Evolutionary conservation across 2,113 vertebrate genomes (phyloP).

Genomic region (Nycticebus coucang): DNA sequence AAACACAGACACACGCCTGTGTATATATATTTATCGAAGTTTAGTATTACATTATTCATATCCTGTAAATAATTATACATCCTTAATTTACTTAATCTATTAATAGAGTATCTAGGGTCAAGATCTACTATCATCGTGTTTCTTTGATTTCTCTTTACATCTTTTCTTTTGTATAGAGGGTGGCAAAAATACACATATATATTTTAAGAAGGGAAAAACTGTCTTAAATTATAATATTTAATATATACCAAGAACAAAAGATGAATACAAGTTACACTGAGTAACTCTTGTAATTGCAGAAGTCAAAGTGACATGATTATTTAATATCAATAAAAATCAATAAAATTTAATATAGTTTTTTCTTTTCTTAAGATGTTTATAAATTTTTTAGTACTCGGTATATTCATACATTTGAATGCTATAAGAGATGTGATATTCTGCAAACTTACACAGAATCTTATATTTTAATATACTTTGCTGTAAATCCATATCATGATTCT

Average conservation of each 20-base stretch:
- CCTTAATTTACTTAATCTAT: background rate
- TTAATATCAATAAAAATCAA: too few relatives aligned
- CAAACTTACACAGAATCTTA: background rate
- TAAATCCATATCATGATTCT: background rate
- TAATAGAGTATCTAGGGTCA: background rate
- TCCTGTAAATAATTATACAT: background rate
- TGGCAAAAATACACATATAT: too few relatives aligned
- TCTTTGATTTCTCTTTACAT: background rate
- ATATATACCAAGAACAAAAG: too few relatives aligned
- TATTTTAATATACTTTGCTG: background rate
- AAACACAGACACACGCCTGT: too few relatives aligned
- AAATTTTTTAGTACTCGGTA: background rate
- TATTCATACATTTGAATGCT: background rate
- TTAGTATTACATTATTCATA: background rate
- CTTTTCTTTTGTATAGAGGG: background rate
- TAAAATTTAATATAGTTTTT: too few relatives aligned
- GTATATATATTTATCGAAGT: background rate
- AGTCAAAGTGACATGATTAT: too few relatives aligned
- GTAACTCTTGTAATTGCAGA: too few relatives aligned
- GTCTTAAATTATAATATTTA: too few relatives aligned
- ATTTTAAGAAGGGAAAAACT: too few relatives aligned
- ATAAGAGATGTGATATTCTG: background rate
- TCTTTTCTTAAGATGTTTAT: too few relatives aligned
- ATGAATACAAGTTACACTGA: too few relatives aligned
- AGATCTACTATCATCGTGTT: background rate